A percentile compares a stretch with the other conserved stretches of the same genome.
These are phyloP conservation scores for Eueremaeus valkanovi DNA, from an alignment of 2,888 invertebrate genomes.

Conservation along the genomic window DNA sequence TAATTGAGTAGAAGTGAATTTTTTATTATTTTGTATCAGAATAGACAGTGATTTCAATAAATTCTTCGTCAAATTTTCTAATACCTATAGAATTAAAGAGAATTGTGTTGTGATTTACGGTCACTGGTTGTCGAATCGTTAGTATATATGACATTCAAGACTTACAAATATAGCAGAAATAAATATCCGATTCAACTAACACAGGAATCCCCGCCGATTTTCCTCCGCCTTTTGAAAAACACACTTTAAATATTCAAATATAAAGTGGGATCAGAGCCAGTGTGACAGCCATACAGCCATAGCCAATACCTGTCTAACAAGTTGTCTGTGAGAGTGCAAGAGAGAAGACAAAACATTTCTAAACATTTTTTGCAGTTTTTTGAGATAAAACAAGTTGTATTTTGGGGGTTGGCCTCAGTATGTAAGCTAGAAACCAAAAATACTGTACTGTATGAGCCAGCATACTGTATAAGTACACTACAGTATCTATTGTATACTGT, in stretches of 20 bases:
- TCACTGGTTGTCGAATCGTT: neutral
- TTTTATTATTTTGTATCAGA: neutral
- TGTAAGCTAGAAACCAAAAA: no score
- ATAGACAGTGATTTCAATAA: neutral
- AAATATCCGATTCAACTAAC: neutral
- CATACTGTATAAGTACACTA: no score
- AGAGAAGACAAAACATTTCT: neutral
- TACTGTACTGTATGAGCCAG: no score
- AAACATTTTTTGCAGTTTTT: neutral
- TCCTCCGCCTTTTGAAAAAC: slow-evolving; percentile 4
- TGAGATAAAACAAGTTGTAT: neutral
- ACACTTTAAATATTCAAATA: slow-evolving; percentile 10
- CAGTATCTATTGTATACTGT: no score
- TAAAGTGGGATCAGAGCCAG: neutral
- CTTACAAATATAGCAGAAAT: slow-evolving; percentile 4
- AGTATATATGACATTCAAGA: neutral
- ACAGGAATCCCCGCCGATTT: neutral
- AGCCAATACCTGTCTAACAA: slow-evolving; percentile 11
- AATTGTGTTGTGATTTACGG: slow-evolving; percentile 7
- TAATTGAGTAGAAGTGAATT: no score
- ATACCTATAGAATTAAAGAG: neutral
- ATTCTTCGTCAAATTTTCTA: neutral
- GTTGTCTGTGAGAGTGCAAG: no score
- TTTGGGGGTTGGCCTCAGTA: neutral
- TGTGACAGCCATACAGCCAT: neutral